Evolutionary conservation across 30 jellyfish, hydroid and myxozoan species (phyloP).

Genomic region (Hydractinia symbiolongicarpus): DNA sequence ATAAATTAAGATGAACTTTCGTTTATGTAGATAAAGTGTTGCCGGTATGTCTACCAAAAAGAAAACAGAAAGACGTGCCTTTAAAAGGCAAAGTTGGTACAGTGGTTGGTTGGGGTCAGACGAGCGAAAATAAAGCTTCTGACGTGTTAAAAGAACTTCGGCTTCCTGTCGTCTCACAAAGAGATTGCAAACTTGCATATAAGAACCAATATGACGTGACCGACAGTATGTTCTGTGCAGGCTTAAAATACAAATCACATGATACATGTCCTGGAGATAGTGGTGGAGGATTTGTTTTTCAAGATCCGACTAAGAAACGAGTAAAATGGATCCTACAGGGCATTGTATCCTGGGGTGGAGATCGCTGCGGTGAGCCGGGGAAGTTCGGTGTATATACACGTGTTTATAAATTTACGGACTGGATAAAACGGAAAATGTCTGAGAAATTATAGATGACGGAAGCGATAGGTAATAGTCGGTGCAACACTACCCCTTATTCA

Average conservation of each 20-base stretch:
- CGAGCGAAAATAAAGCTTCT: constrained; percentile 53
- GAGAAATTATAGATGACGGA: too few species aligned
- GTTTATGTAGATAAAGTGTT: constrained; percentile 30
- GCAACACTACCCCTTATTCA: too few species aligned
- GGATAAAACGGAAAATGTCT: constrained; percentile 57
- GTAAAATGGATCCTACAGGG: constrained; percentile 93
- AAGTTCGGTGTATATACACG: constrained; percentile 84
- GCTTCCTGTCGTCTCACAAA: constrained; percentile 67
- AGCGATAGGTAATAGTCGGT: too few species aligned
- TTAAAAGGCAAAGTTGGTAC: constrained; percentile 58
- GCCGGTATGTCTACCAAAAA: constrained; percentile 89
- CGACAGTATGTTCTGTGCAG: constrained; percentile 96
- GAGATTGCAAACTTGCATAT: constrained; percentile 66
- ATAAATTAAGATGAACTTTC: too few species aligned
- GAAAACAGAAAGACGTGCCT: constrained; percentile 30
- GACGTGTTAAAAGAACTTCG: constrained; percentile 52
- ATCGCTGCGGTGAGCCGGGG: constrained; percentile 85
- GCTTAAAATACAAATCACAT: constrained; percentile 38
- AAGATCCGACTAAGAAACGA: constrained; percentile 50
- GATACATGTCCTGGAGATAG: constrained; percentile 99
- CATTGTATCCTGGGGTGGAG: constrained; percentile 93
- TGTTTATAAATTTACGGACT: constrained; percentile 60
- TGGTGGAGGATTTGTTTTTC: constrained; percentile 88
- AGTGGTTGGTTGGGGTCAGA: constrained; percentile 95
- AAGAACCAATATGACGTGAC: constrained; percentile 49